phyloP scores from a whole-genome alignment of 2,113 vertebrate species.

The Sinosuthora webbiana region DNA sequence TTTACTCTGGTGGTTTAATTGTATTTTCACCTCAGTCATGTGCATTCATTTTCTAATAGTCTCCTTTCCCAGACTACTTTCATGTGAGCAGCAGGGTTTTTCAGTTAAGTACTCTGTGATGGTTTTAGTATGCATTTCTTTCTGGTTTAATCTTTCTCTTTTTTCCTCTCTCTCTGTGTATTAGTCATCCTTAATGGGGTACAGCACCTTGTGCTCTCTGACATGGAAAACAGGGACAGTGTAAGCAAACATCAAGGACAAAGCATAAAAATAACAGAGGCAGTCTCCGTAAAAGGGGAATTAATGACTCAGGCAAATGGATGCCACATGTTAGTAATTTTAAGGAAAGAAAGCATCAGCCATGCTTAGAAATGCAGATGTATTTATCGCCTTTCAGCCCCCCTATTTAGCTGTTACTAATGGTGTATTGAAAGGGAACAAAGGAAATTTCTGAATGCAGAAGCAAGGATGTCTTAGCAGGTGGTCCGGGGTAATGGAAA shows the following conservation, averaged over 20 bases:
- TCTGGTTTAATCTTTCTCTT: background rate
- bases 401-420: conserved; percentile 30
- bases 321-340: conserved; percentile 48
- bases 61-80: conserved; percentile 23
- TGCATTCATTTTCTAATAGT: conserved; percentile 19
- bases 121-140: conserved; percentile 22
- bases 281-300: background rate
- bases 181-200: conserved; percentile 56
- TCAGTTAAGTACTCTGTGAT: conserved; percentile 4
- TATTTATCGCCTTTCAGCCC: conserved; percentile 55
- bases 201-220: conserved; percentile 38
- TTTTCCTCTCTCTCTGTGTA: background rate
- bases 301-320: conserved; percentile 31
- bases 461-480: background rate
- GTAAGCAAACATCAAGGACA: conserved; percentile 56
- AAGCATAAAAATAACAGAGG: background rate
- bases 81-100: conserved; percentile 41
- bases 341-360: conserved; percentile 43
- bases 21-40: conserved; percentile 45
- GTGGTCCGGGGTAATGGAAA: background rate
- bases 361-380: conserved; percentile 45
- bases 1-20: conserved; percentile 49
- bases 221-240: conserved; percentile 41
- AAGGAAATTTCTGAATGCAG: conserved; percentile 11
- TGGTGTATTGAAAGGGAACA: background rate